phyloP scores from a whole-genome alignment of 2,797 vertebrate genomes.

The Amblyopsis hoosieri region DNA sequence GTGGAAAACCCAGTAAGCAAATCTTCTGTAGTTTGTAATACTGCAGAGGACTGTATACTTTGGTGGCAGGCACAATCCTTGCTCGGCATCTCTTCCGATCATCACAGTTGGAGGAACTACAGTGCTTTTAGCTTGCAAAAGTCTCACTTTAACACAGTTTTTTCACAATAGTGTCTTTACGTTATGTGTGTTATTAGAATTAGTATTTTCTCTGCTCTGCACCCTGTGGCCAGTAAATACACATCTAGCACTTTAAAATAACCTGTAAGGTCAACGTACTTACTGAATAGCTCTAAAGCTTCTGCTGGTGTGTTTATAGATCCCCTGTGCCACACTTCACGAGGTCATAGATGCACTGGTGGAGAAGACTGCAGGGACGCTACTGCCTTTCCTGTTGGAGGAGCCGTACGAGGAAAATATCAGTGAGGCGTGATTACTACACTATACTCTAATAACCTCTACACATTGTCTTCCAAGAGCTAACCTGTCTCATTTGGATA shows the following conservation, averaged over 20 bases:
- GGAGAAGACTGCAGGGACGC: constrained; percentile 78
- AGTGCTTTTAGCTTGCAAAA: too few species aligned
- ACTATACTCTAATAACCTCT: neutral
- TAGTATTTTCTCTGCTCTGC: too few species aligned
- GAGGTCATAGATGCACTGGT: constrained; percentile 85
- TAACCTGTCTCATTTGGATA: neutral
- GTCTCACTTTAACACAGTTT: too few species aligned
- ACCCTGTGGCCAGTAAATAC: too few species aligned
- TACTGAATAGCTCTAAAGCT: neutral
- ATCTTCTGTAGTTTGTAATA: too few species aligned
- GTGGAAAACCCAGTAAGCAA: constrained; percentile 84
- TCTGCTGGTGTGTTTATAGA: constrained; percentile 50
- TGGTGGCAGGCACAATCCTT: too few species aligned
- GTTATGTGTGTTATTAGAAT: too few species aligned
- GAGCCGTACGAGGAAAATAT: constrained; percentile 86
- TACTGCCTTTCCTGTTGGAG: constrained; percentile 82
- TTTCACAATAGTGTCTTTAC: too few species aligned
- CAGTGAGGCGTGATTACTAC: constrained; percentile 67
- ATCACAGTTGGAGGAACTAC: too few species aligned
- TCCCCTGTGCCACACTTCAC: constrained; percentile 81
- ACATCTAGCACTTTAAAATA: too few species aligned
- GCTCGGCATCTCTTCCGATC: too few species aligned
- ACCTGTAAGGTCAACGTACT: neutral
- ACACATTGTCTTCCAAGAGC: neutral
- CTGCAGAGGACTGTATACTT: too few species aligned